These are phyloP conservation scores for Neodiprion lecontei DNA, from an alignment of 1,140 invertebrate genomes.

Conservation along the genomic window DNA sequence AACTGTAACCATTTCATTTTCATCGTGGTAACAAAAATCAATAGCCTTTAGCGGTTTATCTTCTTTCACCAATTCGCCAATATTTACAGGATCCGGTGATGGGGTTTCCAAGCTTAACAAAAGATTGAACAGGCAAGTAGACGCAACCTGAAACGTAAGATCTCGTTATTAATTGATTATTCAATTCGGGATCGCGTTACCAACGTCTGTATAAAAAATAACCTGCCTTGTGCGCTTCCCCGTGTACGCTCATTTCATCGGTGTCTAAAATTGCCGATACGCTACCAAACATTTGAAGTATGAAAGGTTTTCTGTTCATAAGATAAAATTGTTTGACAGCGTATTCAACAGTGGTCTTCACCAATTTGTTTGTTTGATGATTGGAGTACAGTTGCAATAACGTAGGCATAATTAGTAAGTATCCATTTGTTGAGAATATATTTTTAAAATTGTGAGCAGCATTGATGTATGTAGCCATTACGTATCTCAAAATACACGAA, in stretches of 20 bases:
- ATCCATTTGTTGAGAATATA: slow-evolving; percentile 98
- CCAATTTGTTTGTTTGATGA: slow-evolving; percentile 95
- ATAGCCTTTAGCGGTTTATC: slow-evolving; percentile 96
- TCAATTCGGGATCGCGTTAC: not conserved
- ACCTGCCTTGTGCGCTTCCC: slow-evolving; percentile 87
- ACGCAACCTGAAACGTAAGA: slow-evolving; percentile 75
- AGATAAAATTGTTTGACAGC: slow-evolving; percentile 98
- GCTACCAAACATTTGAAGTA: slow-evolving; percentile 98
- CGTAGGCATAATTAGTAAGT: slow-evolving; percentile 97
- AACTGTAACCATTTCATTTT: slow-evolving; percentile 93
- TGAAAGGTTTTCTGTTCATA: slow-evolving; percentile 97
- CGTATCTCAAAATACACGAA: slow-evolving; percentile 92
- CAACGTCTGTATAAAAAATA: slow-evolving; percentile 27
- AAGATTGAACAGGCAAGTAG: slow-evolving; percentile 90
- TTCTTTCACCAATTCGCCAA: slow-evolving; percentile 94
- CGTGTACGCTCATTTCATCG: slow-evolving; percentile 84
- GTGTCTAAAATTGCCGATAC: slow-evolving; percentile 95
- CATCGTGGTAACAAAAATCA: slow-evolving; percentile 97
- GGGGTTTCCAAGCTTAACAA: slow-evolving; percentile 90
- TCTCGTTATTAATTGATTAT: slow-evolving; percentile 21
- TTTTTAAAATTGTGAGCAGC: slow-evolving; percentile 98
- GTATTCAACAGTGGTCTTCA: slow-evolving; percentile 96
- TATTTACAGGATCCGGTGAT: slow-evolving; percentile 92
- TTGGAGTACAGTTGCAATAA: slow-evolving; percentile 96
- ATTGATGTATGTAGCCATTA: slow-evolving; percentile 97